Base-by-base conservation (phyloP, 1,140 invertebrate species). In the Nebria ingens region DNA sequence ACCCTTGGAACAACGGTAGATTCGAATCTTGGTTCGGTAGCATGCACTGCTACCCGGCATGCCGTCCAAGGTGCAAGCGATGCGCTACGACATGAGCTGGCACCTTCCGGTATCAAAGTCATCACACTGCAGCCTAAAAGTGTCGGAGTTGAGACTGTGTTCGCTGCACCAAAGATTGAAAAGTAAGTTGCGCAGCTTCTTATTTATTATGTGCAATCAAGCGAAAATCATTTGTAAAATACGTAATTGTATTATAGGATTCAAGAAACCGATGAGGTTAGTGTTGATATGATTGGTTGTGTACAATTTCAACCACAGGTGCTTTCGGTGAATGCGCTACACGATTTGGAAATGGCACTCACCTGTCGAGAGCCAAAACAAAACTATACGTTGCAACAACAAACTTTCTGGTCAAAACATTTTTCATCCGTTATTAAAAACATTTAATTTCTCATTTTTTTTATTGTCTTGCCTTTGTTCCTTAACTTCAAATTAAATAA, bases 41-140 rank as follows among this genome's bases (percentile, higher is more conserved):
- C 58, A 13, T 59, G 55, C 42, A 56, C 58, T 9, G 58, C 58
- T 0, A 82, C 80, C 0, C 77, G 82, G 21, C 80, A 80, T 62
- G 84, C 83, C 1, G 83, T 87, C 1, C 83, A 85, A 66, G 85
- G 85, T 49, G 85, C 83, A 11, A 83, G 82, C 55, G 78, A 80
- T 22, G 85, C 85, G 21, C 70, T 89, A 55, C 73, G 84, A 21
- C 74, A 78, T 29, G 81, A 87, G 64, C 68, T 89, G 53, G 76
- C 78, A 53, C 78, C 83, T 2, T 77, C 81, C 17, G 80, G 84
- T 9, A 77, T 90, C 42, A 79, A 80, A 62, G 85, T 89, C n/a
- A 78, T 89, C 17, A 77, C 85, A n/a, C 68, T 89, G 29, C 83
- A 87, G 68, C 83, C 85, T 13, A 79, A 81, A 19, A 80, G 81